Conservation (phyloP, 2,113 vertebrate species). For the Micromys minutus region DNA sequence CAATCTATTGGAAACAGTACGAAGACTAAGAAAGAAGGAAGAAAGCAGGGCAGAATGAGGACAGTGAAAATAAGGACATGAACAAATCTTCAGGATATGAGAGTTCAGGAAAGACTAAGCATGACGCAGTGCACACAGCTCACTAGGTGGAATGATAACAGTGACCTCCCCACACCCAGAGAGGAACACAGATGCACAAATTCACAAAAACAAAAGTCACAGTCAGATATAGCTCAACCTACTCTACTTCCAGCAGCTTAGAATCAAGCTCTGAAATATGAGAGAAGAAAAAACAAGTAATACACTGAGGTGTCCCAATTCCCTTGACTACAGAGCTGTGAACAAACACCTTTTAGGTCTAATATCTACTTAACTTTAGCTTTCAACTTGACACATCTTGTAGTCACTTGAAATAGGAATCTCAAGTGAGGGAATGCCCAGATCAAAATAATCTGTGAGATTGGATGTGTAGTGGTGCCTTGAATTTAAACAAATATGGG, state of each 20-base stretch:
- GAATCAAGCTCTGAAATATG: not conserved
- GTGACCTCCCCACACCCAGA: not conserved
- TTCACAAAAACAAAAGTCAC: too few relatives aligned
- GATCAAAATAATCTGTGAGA: not conserved
- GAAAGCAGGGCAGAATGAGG: rapidly evolving
- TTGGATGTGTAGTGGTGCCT: not conserved
- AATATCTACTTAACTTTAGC: not conserved
- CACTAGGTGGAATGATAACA: not conserved
- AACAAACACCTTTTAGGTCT: not conserved
- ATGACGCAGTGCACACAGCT: not conserved
- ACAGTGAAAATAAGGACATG: not conserved
- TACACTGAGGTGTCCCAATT: not conserved
- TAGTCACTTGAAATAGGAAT: not conserved
- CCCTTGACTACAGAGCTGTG: too few relatives aligned
- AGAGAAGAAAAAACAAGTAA: not conserved
- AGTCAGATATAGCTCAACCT: not conserved
- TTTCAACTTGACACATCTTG: not conserved
- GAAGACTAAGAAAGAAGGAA: not conserved
- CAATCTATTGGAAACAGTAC: not conserved
- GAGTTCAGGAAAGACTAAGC: not conserved
- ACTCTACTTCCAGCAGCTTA: not conserved
- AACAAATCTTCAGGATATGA: not conserved
- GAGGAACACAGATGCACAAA: not conserved
- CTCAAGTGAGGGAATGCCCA: not conserved
- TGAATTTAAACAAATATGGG: not conserved